Conservation (phyloP, 1,140 invertebrate genomes). For the Monochamus saltuarius region DNA sequence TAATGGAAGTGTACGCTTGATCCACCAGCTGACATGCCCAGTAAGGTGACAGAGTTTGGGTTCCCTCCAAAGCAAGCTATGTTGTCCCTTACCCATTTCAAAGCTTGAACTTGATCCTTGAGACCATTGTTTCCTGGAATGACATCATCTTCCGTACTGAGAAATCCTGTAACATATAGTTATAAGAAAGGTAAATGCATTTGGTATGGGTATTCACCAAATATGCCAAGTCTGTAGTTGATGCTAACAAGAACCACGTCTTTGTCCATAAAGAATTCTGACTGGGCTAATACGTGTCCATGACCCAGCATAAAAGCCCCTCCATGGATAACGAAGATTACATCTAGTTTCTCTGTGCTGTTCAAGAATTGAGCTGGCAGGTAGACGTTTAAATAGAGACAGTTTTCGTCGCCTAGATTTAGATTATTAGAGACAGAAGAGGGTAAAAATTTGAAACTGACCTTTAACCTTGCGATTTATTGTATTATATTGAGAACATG, state of each 20-base stretch:
- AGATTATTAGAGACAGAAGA: too few relatives aligned
- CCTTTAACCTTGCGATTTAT: conserved; percentile 12
- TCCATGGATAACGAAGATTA: conserved; percentile 62
- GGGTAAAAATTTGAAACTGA: background rate
- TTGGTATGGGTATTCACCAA: conserved; percentile 49
- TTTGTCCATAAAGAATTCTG: conserved; percentile 59
- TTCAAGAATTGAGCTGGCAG: conserved; percentile 42
- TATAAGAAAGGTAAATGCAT: background rate
- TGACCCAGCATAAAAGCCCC: conserved; percentile 57
- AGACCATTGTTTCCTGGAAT: conserved; percentile 60
- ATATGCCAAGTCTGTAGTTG: conserved; percentile 64
- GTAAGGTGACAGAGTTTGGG: conserved; percentile 57
- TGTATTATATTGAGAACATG: conserved; percentile 41
- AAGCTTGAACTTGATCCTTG: conserved; percentile 60
- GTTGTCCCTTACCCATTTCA: conserved; percentile 63
- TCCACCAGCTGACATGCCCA: conserved; percentile 56
- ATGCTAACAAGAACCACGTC: conserved; percentile 64
- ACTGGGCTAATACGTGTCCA: conserved; percentile 53
- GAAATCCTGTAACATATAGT: conserved; percentile 36
- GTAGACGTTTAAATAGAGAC: conserved; percentile 57
- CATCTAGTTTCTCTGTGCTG: conserved; percentile 38
- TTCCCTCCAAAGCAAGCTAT: conserved; percentile 64
- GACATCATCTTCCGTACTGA: conserved; percentile 44
- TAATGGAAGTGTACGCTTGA: conserved; percentile 59
- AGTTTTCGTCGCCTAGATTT: conserved; percentile 57